Percentiles rank a stretch among this genome's conserved stretches.
phyloP scores from a whole-genome alignment of 2,113 vertebrate genomes.

The Ciconia stormi region DNA sequence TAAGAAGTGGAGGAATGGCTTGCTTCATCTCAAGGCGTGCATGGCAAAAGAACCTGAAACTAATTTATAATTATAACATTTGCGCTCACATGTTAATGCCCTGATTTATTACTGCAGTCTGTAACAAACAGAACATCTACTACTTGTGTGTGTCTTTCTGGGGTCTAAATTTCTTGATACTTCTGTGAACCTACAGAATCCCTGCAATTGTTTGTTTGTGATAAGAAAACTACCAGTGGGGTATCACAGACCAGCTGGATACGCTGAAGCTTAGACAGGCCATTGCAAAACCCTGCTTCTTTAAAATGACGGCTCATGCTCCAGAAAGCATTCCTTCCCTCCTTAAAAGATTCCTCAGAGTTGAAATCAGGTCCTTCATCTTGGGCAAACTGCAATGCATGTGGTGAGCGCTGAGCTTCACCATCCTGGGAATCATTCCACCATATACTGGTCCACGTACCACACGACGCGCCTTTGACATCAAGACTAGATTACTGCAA shows the following conservation, averaged over 20 bases:
- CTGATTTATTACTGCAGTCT: neutral
- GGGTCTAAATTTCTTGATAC: neutral
- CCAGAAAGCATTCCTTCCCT: neutral
- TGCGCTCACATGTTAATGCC: neutral
- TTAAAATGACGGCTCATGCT: neutral
- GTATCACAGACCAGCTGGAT: neutral
- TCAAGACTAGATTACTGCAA: neutral
- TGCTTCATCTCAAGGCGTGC: neutral
- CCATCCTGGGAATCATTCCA: neutral
- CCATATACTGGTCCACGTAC: fast-evolving
- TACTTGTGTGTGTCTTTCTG: neutral
- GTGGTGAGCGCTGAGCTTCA: neutral
- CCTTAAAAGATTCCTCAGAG: neutral
- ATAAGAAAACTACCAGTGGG: neutral
- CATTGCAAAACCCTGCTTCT: neutral
- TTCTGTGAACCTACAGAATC: neutral
- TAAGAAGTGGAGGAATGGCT: neutral
- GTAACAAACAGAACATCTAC: neutral
- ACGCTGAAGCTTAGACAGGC: neutral
- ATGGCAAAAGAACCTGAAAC: neutral
- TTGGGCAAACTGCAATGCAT: neutral
- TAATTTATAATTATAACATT: neutral
- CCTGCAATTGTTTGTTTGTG: fast-evolving
- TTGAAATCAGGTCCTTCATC: neutral
- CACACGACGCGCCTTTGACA: fast-evolving